These are phyloP conservation scores for Dinocampus coccinellae DNA, from an alignment of 2,888 invertebrate species.

Conservation along the genomic window DNA sequence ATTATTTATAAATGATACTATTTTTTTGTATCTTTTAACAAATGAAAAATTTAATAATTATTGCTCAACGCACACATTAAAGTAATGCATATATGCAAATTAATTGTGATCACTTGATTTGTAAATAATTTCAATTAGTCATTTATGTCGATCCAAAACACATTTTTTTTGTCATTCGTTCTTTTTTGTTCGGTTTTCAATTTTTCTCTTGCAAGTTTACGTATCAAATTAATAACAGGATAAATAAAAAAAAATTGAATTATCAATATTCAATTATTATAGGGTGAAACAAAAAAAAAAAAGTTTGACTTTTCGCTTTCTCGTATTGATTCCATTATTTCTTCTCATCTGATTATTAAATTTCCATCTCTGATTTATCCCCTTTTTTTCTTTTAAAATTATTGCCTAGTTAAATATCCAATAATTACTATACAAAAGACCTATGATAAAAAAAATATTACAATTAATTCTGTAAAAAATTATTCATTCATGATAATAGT, in stretches of 20 bases:
- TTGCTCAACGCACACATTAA: background rate
- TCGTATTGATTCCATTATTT: no score
- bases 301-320: no score
- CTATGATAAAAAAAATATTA: background rate
- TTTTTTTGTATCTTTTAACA: constrained; percentile 8
- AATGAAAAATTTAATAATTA: background rate
- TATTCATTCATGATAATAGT: no score
- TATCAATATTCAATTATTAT: no score
- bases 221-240: no score
- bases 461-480: background rate
- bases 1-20: constrained; percentile 35
- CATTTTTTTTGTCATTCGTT: background rate
- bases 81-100: background rate
- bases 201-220: no score
- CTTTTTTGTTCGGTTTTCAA: no score
- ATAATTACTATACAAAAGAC: background rate
- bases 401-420: no score
- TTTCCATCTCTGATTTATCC: background rate
- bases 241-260: no score
- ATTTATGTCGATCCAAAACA: background rate
- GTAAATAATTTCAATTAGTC: background rate
- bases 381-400: no score
- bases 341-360: no score
- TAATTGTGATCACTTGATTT: background rate
- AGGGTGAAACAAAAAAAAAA: no score